These are phyloP conservation scores for Microcebus griseorufus DNA, from an alignment of 2,113 vertebrate species.

Conservation along the genomic window DNA sequence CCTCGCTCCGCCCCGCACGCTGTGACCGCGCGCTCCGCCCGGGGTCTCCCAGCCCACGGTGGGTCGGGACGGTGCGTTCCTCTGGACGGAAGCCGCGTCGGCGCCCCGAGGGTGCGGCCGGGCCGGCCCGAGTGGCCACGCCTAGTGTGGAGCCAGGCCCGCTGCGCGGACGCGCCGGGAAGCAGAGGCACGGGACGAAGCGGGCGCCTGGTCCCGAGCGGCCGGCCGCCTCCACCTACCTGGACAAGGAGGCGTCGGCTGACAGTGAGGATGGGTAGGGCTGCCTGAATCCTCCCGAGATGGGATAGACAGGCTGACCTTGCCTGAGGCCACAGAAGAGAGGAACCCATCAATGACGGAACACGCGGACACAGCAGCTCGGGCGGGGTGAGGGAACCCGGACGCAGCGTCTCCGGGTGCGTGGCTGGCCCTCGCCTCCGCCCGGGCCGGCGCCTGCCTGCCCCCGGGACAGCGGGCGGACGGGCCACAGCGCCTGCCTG, in stretches of 20 bases:
- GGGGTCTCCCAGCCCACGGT: neutral
- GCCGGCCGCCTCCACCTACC: conserved; percentile 87
- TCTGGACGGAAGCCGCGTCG: neutral
- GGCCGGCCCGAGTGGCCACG: neutral
- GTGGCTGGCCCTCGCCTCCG: neutral
- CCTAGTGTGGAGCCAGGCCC: conserved; percentile 85
- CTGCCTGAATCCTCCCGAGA: conserved; percentile 90
- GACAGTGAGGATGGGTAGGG: conserved; percentile 89
- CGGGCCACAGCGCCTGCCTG: neutral
- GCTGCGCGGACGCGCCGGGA: conserved; percentile 82
- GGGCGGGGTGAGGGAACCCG: conserved; percentile 69
- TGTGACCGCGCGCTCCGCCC: neutral
- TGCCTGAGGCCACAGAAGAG: conserved; percentile 91
- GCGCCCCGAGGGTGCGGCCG: neutral
- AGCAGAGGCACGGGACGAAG: conserved; percentile 85
- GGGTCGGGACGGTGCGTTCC: neutral
- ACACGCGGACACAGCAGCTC: conserved; percentile 67
- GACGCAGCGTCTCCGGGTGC: neutral
- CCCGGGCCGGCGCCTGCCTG: no score
- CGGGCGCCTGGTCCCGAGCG: conserved; percentile 76
- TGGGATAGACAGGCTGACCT: conserved; percentile 91
- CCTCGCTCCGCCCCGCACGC: neutral
- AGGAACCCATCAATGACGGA: conserved; percentile 88
- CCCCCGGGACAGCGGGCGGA: no score
- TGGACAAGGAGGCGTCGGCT: conserved; percentile 90